Evolutionary conservation across 2,888 invertebrate genomes (phyloP).

Genomic region (Linhomoeus sp.): DNA sequence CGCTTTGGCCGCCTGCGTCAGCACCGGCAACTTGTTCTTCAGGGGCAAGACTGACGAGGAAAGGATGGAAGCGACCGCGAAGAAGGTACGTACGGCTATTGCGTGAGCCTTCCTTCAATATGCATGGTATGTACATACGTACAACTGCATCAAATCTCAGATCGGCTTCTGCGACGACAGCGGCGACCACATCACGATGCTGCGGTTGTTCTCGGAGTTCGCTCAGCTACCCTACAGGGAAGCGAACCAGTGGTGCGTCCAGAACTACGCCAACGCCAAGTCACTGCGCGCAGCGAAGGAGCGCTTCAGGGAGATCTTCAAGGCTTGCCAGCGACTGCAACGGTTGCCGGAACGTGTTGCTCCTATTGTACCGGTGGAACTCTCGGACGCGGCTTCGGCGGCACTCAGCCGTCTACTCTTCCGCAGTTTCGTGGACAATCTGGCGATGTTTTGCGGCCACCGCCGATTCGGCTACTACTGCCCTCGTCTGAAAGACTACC

Average conservation of each 20-base stretch:
- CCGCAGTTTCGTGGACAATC: not conserved
- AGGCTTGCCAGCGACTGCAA: not conserved
- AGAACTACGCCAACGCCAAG: not conserved
- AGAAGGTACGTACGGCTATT: no score
- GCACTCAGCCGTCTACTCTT: not conserved
- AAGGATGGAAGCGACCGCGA: not conserved
- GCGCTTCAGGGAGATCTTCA: not conserved
- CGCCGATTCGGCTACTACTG: not conserved
- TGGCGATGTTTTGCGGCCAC: not conserved
- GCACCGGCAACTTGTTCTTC: not conserved
- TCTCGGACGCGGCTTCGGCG: not conserved
- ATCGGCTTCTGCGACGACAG: not conserved
- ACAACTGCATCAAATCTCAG: no score
- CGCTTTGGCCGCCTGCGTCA: not conserved
- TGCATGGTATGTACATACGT: no score
- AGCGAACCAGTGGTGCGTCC: not conserved
- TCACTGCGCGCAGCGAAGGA: not conserved
- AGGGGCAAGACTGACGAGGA: not conserved
- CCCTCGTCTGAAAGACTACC: not conserved
- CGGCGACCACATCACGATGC: not conserved
- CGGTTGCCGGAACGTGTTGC: not conserved
- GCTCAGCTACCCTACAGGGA: not conserved
- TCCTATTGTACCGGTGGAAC: not conserved
- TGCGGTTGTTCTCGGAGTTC: not conserved
- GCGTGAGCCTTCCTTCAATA: no score